Percentiles rank a stretch among this genome's conserved stretches.
Conservation (phyloP, 2,113 vertebrate species). For the Brachypteracias leptosomus region DNA sequence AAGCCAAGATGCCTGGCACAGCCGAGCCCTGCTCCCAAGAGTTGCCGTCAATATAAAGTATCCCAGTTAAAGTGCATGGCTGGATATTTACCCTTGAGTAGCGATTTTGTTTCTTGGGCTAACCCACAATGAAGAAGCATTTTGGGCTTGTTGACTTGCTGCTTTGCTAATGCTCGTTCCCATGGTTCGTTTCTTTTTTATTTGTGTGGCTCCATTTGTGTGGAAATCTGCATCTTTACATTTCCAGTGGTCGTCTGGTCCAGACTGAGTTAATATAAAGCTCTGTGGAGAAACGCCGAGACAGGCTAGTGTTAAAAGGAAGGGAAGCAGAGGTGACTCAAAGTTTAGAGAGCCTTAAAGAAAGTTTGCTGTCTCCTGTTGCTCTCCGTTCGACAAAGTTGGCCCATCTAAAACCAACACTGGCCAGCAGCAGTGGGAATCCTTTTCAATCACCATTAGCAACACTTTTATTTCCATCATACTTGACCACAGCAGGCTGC, state of each 20-base stretch:
- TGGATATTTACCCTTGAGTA: not conserved
- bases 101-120: not conserved
- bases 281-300: not conserved
- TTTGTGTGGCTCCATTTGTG: not conserved
- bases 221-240: not conserved
- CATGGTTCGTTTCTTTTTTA: not conserved
- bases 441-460: constrained; percentile 80
- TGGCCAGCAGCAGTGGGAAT: constrained; percentile 75
- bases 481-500: constrained; percentile 73
- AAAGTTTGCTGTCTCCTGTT: constrained; percentile 76
- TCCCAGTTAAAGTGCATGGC: not conserved
- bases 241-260: not conserved
- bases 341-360: constrained; percentile 65
- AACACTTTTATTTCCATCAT: constrained; percentile 75
- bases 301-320: constrained; percentile 25
- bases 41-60: not conserved
- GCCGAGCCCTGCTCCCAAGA: rapidly evolving
- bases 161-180: not conserved
- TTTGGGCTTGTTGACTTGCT: not conserved
- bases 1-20: not conserved
- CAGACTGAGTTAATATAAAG: constrained; percentile 32
- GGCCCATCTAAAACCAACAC: constrained; percentile 68
- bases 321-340: constrained; percentile 65
- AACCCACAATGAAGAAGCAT: not conserved
- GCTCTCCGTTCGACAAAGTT: constrained; percentile 64